Base-by-base conservation (phyloP, 2,888 invertebrate genomes). In the Carcina quercana region DNA sequence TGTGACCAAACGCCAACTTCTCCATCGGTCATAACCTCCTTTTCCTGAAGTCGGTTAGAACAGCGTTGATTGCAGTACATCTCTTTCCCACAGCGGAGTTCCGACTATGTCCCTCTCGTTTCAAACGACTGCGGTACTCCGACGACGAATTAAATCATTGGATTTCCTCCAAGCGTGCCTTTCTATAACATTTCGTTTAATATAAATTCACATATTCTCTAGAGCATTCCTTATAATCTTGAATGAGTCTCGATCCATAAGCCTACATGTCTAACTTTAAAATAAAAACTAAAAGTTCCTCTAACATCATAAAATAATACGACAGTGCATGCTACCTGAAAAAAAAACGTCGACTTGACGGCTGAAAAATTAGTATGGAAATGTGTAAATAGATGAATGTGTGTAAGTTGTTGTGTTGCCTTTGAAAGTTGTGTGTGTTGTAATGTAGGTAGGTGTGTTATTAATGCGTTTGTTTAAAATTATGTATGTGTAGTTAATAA, bases 121-220 rank as follows among this genome's bases (percentile, higher is more conserved):
- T 54, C 69, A 59, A 71, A 59, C 53, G 60, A 61, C 68, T 53
- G 69, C 70, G 55, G 56, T 56, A 69, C 76, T 71, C 73, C 79
- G 57, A 67, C 70, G 76, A 64, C 60, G 68, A 67, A 75, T 70
- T 68, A 72, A 72, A 79, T 76, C 73, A 71, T 75, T 68, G 78
- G 79, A 74, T 80, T 79, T 76, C 83, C 74, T 82, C 83, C 82
- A 66, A 74, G 72, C 65, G 71, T 72, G 76, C 76, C 71, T 76
- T 80, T 83, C 83, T 83, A 83, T 83, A 83, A 83, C 78, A 83
- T 83, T 78, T 74, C 61, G 71, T 65, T 73, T 66, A 80, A 80
- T 64, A 75, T 74, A 70, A 78, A 76, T 72, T 64, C 59, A 61
- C 54, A 45, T 43, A 42, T 43, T 46, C 45, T 42, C 36, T 5